Percentiles rank a stretch among this genome's conserved stretches.
phyloP scores from a whole-genome alignment of 1,140 invertebrate species.

The Coelopa frigida region DNA sequence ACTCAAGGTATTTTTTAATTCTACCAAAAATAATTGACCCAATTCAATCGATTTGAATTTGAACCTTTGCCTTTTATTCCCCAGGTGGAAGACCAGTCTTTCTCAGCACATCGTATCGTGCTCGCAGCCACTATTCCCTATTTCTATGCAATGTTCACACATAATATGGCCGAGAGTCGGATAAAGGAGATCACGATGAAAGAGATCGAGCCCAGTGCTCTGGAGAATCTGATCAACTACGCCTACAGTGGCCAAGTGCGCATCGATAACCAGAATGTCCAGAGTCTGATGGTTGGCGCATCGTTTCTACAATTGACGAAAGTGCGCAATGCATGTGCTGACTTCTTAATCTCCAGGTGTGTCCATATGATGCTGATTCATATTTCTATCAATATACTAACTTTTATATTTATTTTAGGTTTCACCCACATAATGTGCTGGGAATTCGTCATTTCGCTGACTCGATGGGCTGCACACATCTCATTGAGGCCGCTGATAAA shows the following conservation, averaged over 20 bases:
- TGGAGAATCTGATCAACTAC: conserved; percentile 81
- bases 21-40: neutral
- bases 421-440: conserved; percentile 78
- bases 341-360: conserved; percentile 70
- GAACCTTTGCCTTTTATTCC: neutral
- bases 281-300: conserved; percentile 77
- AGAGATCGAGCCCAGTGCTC: conserved; percentile 73
- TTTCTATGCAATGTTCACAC: conserved; percentile 87
- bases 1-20: conserved; percentile 60
- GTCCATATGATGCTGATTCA: conserved; percentile 45
- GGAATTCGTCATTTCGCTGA: conserved; percentile 78
- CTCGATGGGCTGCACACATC: conserved; percentile 62
- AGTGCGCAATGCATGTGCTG: conserved; percentile 78
- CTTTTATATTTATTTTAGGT: too few relatives aligned
- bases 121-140: conserved; percentile 83
- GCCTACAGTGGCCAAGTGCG: conserved; percentile 76
- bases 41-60: neutral
- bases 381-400: neutral
- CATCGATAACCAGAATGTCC: conserved; percentile 75
- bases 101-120: conserved; percentile 78
- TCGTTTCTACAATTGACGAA: conserved; percentile 75
- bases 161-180: conserved; percentile 81
- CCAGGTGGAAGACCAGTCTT: conserved; percentile 71
- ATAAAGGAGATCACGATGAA: conserved; percentile 76
- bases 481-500: conserved; percentile 70